Base-by-base conservation (phyloP, 1,140 invertebrate genomes). In the Riptortus pedestris region DNA sequence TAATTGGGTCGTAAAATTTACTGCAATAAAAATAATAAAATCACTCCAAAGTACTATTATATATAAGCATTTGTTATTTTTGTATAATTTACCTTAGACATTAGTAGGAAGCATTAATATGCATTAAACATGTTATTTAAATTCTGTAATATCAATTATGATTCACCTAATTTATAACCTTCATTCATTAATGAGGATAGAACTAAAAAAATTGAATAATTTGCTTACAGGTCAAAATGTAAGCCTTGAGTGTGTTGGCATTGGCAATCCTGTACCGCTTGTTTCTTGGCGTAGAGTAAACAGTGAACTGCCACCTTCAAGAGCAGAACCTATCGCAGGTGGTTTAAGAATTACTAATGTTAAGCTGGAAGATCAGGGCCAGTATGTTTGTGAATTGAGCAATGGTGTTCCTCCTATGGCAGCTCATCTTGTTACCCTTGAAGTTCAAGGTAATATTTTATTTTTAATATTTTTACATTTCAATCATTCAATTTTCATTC, bases 311-410 rank as follows among this genome's bases (percentile, higher is more conserved):
- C 74, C 75, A n/a, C 52, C 67, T 20, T 69, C 75, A 55, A 69
- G 78, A 68, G 74, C 70, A 66, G 74, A 66, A 73, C 66, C 75
- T 18, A 66, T 78, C 16, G 71, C 73, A 51, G 83, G 83, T 51
- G 86, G 85, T 22, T 72, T 90, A 0, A 76, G 81, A 27, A 80
- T 91, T 11, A 74, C 74, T 38, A 81, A 86, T 67, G 76, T 84
- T 1, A 78, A 76, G 2, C 71, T 75, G 14, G 75, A 76, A 24
- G 85, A 90, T 73, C 79, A 82, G 62, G 88, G 87, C 0, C 79
- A 79, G 0, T 91, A 90, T 69, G 77, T 83, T 3, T 91, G 88
- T 69, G 79, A 80, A 60, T 74, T 78, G 28, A 72, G 76, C 3
- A 76, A 75, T 48, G 73, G 75, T 18, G 75, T 78, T 28, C 74